phyloP scores from a whole-genome alignment of 2,113 vertebrate species.

The Cyanistes caeruleus region DNA sequence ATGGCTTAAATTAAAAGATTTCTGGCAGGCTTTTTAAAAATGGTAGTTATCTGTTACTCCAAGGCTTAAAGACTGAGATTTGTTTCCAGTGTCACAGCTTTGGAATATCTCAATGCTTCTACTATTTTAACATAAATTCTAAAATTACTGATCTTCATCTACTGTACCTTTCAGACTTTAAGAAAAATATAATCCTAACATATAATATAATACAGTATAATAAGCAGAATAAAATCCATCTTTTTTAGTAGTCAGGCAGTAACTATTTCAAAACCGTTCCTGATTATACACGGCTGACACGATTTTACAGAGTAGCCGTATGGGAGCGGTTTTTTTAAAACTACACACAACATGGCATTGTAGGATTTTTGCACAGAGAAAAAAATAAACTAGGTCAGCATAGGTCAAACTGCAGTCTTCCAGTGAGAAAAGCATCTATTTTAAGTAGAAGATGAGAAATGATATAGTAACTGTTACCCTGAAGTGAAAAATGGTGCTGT shows the following conservation, averaged over 20 bases:
- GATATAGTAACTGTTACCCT: neutral
- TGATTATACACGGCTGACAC: neutral
- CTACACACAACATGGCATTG: neutral
- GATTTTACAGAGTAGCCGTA: neutral
- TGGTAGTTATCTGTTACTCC: neutral
- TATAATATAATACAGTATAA: neutral
- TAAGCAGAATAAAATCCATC: neutral
- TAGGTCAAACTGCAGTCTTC: neutral
- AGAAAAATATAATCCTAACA: neutral
- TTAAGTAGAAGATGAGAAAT: slow-evolving; percentile 29
- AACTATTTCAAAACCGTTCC: neutral
- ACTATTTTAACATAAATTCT: neutral
- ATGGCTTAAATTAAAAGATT: neutral
- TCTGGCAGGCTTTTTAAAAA: neutral
- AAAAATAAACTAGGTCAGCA: neutral
- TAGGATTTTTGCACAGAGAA: neutral
- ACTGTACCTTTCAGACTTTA: neutral
- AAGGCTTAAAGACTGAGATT: neutral
- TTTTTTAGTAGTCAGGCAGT: neutral
- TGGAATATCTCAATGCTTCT: neutral
- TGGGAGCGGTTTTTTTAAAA: neutral
- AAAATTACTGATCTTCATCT: neutral
- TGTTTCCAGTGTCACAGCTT: neutral
- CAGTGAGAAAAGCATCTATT: neutral
- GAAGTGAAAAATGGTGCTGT: slow-evolving; percentile 14